A percentile compares a stretch with the other conserved stretches of the same genome.
These are phyloP conservation scores for Cotesia vestalis DNA, from an alignment of 1,140 invertebrate genomes.

Conservation along the genomic window DNA sequence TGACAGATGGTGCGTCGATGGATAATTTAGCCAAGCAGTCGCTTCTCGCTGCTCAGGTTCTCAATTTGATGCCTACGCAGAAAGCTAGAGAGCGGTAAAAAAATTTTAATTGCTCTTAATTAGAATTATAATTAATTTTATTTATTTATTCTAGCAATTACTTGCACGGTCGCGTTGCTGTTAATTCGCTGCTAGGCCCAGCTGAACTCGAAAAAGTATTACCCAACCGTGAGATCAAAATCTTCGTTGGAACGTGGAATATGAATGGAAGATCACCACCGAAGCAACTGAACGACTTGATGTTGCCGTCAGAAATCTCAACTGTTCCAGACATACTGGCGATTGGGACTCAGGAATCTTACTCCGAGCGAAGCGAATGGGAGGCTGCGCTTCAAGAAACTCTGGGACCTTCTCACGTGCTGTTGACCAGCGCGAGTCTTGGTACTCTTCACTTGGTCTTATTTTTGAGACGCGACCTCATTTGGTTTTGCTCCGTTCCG, in stretches of 20 bases:
- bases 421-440: slow-evolving; percentile 65
- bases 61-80: slow-evolving; percentile 80
- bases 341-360: slow-evolving; percentile 93
- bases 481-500: slow-evolving; percentile 92
- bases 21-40: slow-evolving; percentile 78
- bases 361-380: slow-evolving; percentile 86
- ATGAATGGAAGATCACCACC: slow-evolving; percentile 88
- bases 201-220: slow-evolving; percentile 86
- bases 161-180: slow-evolving; percentile 79
- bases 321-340: slow-evolving; percentile 91
- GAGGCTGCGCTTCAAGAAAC: slow-evolving; percentile 91
- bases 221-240: slow-evolving; percentile 82
- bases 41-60: slow-evolving; percentile 78
- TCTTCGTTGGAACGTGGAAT: slow-evolving; percentile 96
- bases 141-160: slow-evolving; percentile 70
- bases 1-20: slow-evolving; percentile 66
- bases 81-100: slow-evolving; percentile 78
- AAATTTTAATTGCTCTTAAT: background rate
- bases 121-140: background rate
- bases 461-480: slow-evolving; percentile 87
- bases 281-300: slow-evolving; percentile 87
- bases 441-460: slow-evolving; percentile 88
- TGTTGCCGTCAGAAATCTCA: slow-evolving; percentile 83
- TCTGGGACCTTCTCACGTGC: slow-evolving; percentile 87
- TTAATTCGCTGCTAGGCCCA: slow-evolving; percentile 81